Percentiles rank a stretch among this genome's conserved stretches.
These are phyloP conservation scores for Scortum barcoo DNA, from an alignment of 2,113 vertebrate genomes.

Conservation along the genomic window DNA sequence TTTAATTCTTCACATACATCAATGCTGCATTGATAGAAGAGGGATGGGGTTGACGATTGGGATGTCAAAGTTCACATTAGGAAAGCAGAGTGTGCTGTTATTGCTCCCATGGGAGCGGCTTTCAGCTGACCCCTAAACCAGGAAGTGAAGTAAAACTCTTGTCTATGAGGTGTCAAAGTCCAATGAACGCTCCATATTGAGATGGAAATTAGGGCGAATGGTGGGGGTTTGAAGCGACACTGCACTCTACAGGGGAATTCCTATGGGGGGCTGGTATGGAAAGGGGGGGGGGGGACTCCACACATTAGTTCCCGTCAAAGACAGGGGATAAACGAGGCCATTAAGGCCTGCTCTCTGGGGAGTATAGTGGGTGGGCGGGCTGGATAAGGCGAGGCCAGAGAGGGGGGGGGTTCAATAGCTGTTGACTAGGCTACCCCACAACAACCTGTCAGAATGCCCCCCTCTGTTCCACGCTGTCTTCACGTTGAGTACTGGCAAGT, in stretches of 20 bases:
- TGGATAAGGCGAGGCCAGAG: slow-evolving; percentile 63
- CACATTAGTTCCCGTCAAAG: slow-evolving; percentile 82
- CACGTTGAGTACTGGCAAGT: slow-evolving; percentile 71
- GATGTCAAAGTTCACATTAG: slow-evolving; percentile 76
- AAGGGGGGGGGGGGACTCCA: slow-evolving; percentile 51
- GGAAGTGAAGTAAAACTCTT: slow-evolving; percentile 81
- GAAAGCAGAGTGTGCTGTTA: slow-evolving; percentile 64
- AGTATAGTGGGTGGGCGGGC: slow-evolving; percentile 80
- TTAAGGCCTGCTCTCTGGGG: slow-evolving; percentile 79
- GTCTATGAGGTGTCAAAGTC: slow-evolving; percentile 83
- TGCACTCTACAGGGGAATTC: slow-evolving; percentile 77
- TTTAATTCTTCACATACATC: background rate
- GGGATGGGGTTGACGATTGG: slow-evolving; percentile 24
- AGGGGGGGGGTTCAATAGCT: slow-evolving; percentile 75
- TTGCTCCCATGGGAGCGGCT: slow-evolving; percentile 71
- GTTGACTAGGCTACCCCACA: slow-evolving; percentile 85
- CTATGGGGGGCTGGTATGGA: slow-evolving; percentile 73
- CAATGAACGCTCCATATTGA: slow-evolving; percentile 80
- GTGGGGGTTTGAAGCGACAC: slow-evolving; percentile 70
- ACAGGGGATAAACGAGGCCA: slow-evolving; percentile 83
- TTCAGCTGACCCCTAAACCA: slow-evolving; percentile 78
- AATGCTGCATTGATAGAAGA: background rate
- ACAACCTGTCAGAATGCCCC: slow-evolving; percentile 85
- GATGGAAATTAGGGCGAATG: slow-evolving; percentile 80
- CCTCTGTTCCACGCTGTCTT: slow-evolving; percentile 64